Percentiles rank a stretch among this genome's conserved stretches.
phyloP scores from a whole-genome alignment of 2,888 invertebrate genomes.

The Tenthredo mesomela region DNA sequence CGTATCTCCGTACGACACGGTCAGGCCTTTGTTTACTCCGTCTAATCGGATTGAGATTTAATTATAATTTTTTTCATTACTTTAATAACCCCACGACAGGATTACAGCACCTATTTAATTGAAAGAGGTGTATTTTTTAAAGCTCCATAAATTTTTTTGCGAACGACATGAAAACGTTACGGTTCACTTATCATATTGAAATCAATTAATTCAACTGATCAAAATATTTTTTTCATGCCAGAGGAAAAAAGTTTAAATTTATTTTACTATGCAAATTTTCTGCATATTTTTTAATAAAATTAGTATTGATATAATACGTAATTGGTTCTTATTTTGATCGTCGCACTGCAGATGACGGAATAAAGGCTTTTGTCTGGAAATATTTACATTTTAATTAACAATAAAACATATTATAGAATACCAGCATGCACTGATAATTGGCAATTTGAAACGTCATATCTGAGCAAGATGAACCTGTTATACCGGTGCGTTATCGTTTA shows the following conservation, averaged over 20 bases:
- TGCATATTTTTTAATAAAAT: neutral
- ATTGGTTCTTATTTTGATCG: neutral
- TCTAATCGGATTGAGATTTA: slow-evolving; percentile 8
- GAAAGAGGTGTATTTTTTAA: neutral
- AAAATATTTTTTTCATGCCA: neutral
- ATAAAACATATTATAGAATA: neutral
- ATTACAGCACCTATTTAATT: neutral
- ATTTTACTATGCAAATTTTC: neutral
- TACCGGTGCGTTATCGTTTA: neutral
- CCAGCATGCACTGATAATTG: neutral
- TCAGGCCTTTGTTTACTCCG: neutral
- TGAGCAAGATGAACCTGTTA: neutral
- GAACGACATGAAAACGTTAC: neutral
- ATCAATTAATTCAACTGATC: neutral
- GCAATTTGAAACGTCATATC: neutral
- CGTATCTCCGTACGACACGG: neutral
- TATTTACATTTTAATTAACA: neutral
- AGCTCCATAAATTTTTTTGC: neutral
- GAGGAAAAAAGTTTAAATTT: neutral
- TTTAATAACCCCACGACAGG: neutral
- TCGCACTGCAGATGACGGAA: neutral
- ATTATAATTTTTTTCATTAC: neutral
- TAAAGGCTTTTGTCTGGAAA: neutral
- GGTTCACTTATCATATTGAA: neutral
- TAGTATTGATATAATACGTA: neutral